phyloP scores from a whole-genome alignment of 2,113 vertebrate species.

The Neodon shergylaensis region DNA sequence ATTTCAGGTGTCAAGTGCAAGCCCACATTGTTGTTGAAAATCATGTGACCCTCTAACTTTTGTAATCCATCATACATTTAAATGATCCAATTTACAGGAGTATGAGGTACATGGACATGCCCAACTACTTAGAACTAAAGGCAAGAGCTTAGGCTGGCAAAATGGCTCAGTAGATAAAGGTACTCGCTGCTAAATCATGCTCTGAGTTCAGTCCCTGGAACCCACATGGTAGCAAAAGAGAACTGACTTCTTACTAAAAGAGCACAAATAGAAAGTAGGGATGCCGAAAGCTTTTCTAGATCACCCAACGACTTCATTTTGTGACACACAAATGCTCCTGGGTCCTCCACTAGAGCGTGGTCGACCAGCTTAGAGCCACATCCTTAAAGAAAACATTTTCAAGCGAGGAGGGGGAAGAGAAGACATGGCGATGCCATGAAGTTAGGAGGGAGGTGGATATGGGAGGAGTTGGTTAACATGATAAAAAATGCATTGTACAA shows the following conservation, averaged over 20 bases:
- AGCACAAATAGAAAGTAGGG: neutral
- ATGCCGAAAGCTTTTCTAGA: neutral
- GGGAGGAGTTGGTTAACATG: neutral
- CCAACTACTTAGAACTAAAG: neutral
- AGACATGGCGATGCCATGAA: no score
- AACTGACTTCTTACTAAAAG: neutral
- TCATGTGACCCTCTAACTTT: no score
- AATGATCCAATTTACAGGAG: neutral
- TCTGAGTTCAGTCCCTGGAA: neutral
- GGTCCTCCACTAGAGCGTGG: neutral
- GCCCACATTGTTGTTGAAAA: neutral
- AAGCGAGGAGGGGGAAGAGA: neutral
- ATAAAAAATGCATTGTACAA: neutral
- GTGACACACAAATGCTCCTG: neutral
- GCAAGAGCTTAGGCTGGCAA: neutral
- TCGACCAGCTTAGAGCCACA: neutral
- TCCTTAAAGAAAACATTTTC: neutral
- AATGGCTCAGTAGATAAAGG: neutral
- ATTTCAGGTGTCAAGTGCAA: neutral
- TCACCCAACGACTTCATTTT: neutral
- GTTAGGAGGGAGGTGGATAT: neutral
- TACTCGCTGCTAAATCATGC: neutral
- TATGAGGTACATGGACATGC: neutral
- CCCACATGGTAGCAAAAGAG: neutral
- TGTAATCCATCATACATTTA: neutral